Percentiles rank a stretch among this genome's conserved stretches.
phyloP scores from a whole-genome alignment of 1,140 invertebrate species.

The Paraescarpia echinospica region DNA sequence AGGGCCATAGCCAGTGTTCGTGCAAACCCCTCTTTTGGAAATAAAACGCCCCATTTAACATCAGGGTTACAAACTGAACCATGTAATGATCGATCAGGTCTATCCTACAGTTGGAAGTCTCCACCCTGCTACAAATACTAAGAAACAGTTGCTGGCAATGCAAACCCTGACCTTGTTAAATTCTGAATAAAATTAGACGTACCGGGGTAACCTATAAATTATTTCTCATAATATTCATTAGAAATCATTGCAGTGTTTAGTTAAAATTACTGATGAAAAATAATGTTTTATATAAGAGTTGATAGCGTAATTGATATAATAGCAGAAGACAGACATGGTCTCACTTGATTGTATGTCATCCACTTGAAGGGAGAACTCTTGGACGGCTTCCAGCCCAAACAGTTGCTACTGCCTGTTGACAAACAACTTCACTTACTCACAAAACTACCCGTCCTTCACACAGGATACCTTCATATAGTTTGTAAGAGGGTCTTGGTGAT shows the following conservation, averaged over 20 bases:
- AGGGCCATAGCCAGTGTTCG: no score
- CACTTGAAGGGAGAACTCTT: slow-evolving; percentile 83
- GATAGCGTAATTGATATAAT: background rate
- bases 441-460: no score
- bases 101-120: no score
- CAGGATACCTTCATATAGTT: no score
- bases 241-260: background rate
- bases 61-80: no score
- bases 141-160: no score
- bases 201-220: background rate
- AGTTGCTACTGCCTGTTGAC: slow-evolving; percentile 72
- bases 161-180: no score
- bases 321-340: slow-evolving; percentile 11
- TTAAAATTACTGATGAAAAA: background rate
- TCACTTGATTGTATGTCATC: slow-evolving; percentile 88
- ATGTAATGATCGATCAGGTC: no score
- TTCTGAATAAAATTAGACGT: background rate
- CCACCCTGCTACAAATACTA: no score
- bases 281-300: background rate
- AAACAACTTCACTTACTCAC: background rate
- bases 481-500: no score
- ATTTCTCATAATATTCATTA: background rate
- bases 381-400: slow-evolving; percentile 86
- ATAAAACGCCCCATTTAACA: no score
- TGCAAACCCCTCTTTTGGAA: no score